Percentiles rank a stretch among this genome's conserved stretches.
These are phyloP conservation scores for Cheirogaleus medius DNA, from an alignment of 2,113 vertebrate species.

Conservation along the genomic window DNA sequence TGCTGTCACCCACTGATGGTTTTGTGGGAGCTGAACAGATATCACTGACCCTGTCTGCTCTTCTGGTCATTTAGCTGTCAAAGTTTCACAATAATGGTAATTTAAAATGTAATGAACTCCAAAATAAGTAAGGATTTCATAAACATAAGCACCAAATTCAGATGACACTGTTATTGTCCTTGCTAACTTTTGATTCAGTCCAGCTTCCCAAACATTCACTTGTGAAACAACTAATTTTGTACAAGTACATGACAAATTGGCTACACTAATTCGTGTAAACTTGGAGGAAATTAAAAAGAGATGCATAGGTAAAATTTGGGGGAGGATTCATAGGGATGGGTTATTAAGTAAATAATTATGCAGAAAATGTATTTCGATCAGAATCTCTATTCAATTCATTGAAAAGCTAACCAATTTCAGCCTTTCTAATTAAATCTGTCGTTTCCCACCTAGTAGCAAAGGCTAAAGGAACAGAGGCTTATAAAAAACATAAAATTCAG, in stretches of 20 bases:
- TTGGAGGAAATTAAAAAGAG: background rate
- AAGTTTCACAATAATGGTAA: background rate
- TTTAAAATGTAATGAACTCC: background rate
- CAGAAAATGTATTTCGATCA: background rate
- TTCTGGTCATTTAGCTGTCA: background rate
- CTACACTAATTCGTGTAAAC: background rate
- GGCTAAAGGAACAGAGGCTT: background rate
- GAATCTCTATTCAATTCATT: background rate
- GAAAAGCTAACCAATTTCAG: background rate
- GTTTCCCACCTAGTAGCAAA: background rate
- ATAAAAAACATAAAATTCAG: background rate
- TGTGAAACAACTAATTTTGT: background rate
- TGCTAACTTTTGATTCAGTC: background rate
- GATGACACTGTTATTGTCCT: background rate
- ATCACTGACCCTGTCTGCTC: background rate
- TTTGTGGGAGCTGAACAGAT: background rate
- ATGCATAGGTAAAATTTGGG: background rate
- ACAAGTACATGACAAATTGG: background rate
- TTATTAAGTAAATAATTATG: background rate
- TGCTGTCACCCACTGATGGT: background rate
- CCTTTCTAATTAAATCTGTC: background rate
- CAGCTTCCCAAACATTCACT: background rate
- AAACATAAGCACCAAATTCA: background rate
- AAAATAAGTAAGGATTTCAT: background rate
- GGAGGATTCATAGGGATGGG: background rate